Percentiles rank a stretch among this genome's conserved stretches.
Conservation (phyloP, 2,797 vertebrate genomes). For the Fratercula arctica region DNA sequence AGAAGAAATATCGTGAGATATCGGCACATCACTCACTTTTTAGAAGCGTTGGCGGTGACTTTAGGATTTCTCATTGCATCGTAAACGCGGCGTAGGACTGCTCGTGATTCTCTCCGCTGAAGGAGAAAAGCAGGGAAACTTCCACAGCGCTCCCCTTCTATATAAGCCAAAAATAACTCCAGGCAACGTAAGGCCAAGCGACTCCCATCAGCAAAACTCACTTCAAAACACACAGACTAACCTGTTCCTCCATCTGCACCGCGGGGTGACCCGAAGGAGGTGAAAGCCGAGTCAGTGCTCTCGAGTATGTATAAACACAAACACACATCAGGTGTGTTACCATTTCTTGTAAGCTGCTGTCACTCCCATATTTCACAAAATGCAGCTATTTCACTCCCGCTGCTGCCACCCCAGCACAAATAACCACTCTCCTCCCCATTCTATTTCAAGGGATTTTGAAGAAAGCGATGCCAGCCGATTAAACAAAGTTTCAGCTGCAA, state of each 20-base stretch:
- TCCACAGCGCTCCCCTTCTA: fast-evolving
- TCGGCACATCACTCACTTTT: fast-evolving
- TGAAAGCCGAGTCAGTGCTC: background rate
- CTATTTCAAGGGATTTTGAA: background rate
- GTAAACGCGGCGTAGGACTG: fast-evolving
- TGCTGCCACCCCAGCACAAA: background rate
- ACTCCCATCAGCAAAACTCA: background rate
- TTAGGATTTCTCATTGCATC: background rate
- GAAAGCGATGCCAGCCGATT: fast-evolving
- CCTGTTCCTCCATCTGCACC: background rate
- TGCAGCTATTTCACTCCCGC: background rate
- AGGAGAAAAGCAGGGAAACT: background rate
- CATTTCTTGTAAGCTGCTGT: background rate
- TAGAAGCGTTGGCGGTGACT: fast-evolving
- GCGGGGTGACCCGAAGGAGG: fast-evolving
- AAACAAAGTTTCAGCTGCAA: background rate
- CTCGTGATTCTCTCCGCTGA: fast-evolving
- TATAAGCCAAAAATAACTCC: background rate
- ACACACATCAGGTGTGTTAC: background rate
- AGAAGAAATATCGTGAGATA: background rate
- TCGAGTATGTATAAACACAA: background rate
- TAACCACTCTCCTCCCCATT: background rate
- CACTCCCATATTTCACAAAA: background rate
- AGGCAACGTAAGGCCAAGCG: background rate
- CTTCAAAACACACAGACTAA: background rate